Percentiles rank a stretch among this genome's conserved stretches.
Conservation (phyloP, 2,113 vertebrate species). For the Pandion haliaetus region DNA sequence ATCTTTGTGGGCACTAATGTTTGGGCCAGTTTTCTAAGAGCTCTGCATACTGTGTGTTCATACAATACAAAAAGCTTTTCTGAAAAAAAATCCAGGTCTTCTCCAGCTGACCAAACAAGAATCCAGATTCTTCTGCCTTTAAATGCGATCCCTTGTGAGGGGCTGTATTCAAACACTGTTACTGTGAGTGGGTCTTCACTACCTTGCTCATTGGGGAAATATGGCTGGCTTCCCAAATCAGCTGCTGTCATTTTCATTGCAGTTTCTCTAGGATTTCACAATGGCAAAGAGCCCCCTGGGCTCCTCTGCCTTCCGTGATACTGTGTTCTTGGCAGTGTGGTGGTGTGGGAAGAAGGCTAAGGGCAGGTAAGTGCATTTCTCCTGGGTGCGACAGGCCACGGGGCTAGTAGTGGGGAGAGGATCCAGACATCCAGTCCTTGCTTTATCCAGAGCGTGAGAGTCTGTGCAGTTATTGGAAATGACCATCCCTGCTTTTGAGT, state of each 20-base stretch:
- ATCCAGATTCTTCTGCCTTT: not conserved
- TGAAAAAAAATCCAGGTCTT: not conserved
- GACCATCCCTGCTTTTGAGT: not conserved
- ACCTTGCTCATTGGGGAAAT: not conserved
- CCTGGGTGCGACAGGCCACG: not conserved
- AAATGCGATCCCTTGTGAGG: not conserved
- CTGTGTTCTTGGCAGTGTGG: not conserved
- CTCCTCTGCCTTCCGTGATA: not conserved
- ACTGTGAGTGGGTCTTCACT: not conserved
- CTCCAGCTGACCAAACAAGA: not conserved
- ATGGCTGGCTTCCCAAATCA: not conserved
- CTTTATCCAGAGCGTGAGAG: not conserved
- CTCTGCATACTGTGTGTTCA: not conserved
- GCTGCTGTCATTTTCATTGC: not conserved
- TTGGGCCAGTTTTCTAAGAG: not conserved
- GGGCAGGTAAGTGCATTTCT: not conserved
- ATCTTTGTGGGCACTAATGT: not conserved
- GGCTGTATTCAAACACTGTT: not conserved
- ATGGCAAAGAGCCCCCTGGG: not conserved
- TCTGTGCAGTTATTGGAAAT: not conserved
- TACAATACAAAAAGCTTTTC: not conserved
- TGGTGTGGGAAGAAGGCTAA: not conserved
- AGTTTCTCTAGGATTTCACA: not conserved
- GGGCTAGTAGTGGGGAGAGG: not conserved
- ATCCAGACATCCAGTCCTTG: not conserved